Evolutionary conservation across 1,140 invertebrate genomes (phyloP), one percentile per base, ranked within the genome.

Genomic region (Drosophila mayri): DNA sequence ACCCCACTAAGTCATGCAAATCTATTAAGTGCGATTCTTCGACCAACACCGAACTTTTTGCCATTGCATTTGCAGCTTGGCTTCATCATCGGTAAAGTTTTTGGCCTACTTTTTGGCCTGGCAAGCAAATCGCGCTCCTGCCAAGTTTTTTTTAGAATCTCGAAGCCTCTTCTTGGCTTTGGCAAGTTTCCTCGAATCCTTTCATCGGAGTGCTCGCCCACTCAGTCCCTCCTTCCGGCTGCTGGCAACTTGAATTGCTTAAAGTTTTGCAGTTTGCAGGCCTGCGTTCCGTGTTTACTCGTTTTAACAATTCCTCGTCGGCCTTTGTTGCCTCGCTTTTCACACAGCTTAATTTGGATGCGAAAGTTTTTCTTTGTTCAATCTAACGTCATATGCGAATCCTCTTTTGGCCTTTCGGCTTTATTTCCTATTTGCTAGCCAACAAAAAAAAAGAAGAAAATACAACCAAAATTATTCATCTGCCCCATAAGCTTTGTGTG

Each of bases 121-220:
- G 66, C 50, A 20, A 71, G 54, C 25, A 71, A 25, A 37, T 50
- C 68, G 52, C 52, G 43, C 52, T 37, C 20, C 30, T 60, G 43
- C 66, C 54, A 72, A 72, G 52, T 71, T 30, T 78, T 58, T 50
- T 62, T 66, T 38, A 44, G 54, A 61, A 65, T 65, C 63, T 54
- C 43, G 74, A 67, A 66, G 81, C 70, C 67, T 79, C 58, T 76
- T 83, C 58, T 76, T 80, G 75, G 80, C 80, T 58, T 77, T 64
- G 76, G 63, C 75, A 79, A 82, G 64, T 84, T 81, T 80, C 52
- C 32, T 37, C 50, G 76, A 83, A 80, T 83, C 81, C 81, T 80
- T 80, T 80, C 70, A 73, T 59, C 66, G 57, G 81, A 74, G 80
- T 65, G 58, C 71, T 84, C 72, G n/a, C 54, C 7, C 61, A 32